Evolutionary conservation across 2,888 invertebrate species (phyloP).

Genomic region (Ochropleura leucogaster): DNA sequence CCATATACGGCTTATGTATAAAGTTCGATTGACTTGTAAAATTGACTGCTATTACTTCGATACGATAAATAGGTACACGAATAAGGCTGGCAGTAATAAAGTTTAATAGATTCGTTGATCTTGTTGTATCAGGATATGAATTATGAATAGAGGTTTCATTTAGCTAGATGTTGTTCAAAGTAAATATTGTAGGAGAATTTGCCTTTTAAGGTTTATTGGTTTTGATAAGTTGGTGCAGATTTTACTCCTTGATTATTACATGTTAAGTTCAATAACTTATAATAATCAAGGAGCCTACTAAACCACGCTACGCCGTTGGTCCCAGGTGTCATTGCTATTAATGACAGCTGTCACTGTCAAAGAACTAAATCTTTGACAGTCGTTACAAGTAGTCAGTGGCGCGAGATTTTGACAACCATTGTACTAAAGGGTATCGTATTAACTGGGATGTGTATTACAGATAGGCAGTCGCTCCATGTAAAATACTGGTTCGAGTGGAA

Average conservation of each 20-base stretch:
- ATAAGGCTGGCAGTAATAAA: conserved; percentile 38
- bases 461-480: too few species aligned
- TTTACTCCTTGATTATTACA: not conserved
- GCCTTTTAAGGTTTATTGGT: not conserved
- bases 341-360: too few species aligned
- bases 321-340: too few species aligned
- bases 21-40: conserved; percentile 71
- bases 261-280: too few species aligned
- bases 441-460: too few species aligned
- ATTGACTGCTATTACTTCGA: conserved; percentile 59
- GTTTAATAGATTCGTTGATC: conserved; percentile 36
- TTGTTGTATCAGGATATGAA: conserved; percentile 28
- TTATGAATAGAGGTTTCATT: conserved; percentile 36
- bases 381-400: too few species aligned
- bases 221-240: not conserved
- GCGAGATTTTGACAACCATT: too few species aligned
- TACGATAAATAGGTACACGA: conserved; percentile 54
- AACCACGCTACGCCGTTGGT: too few species aligned
- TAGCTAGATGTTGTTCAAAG: conserved; percentile 19
- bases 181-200: conserved; percentile 17
- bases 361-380: too few species aligned
- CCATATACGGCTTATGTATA: conserved; percentile 65
- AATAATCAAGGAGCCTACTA: too few species aligned
- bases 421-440: too few species aligned
- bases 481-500: too few species aligned